phyloP scores from a whole-genome alignment of 2,888 invertebrate species.

The Oxytorus armatus region DNA sequence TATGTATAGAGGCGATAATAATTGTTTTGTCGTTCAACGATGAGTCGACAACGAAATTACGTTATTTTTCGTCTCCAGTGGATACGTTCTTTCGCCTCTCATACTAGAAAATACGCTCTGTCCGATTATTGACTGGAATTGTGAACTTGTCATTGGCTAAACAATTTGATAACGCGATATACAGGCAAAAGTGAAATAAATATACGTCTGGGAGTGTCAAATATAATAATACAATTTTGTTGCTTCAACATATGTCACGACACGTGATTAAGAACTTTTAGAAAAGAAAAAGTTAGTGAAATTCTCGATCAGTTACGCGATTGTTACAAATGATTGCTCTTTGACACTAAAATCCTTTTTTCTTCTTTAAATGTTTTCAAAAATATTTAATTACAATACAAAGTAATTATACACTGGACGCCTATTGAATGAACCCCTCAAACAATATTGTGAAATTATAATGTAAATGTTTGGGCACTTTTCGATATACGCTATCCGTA shows the following conservation, averaged over 20 bases:
- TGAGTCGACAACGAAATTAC: conserved; percentile 11
- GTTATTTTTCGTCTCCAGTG: conserved; percentile 14
- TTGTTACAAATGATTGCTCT: no score
- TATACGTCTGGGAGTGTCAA: conserved; percentile 1
- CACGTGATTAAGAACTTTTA: not conserved
- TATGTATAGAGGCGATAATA: no score
- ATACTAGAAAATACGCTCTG: conserved; percentile 13
- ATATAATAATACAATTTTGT: not conserved
- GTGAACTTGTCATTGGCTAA: conserved; percentile 32
- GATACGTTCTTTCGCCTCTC: not conserved
- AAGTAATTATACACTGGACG: no score
- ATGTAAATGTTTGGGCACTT: no score
- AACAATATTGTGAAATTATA: no score
- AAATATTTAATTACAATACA: no score
- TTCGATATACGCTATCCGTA: no score
- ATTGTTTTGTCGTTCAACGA: not conserved
- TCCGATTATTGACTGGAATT: conserved; percentile 37
- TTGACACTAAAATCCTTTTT: no score
- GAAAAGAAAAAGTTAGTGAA: not conserved
- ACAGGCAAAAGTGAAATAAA: not conserved
- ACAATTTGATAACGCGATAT: conserved; percentile 37
- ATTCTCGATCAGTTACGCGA: no score
- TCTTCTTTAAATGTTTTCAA: no score
- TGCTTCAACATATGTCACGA: conserved; percentile 38
- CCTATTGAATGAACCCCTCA: no score